Conservation (phyloP, 2,888 invertebrate species). For the Deroplatys truncata region DNA sequence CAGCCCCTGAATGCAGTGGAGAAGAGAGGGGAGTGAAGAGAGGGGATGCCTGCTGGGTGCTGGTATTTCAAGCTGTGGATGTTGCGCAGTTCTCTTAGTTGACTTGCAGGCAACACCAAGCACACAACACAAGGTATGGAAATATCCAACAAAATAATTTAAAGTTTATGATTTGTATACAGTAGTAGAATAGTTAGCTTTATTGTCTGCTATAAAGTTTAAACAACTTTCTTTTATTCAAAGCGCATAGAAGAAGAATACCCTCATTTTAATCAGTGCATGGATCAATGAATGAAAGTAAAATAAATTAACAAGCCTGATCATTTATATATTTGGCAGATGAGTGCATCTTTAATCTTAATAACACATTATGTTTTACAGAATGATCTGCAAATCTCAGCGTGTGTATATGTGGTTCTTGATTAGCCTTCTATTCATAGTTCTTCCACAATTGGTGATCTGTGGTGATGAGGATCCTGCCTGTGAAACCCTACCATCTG, state of each 20-base stretch:
- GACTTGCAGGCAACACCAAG: background rate
- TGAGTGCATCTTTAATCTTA: background rate
- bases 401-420: background rate
- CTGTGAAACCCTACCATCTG: conserved; percentile 81
- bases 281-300: too few species aligned
- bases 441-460: background rate
- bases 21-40: background rate
- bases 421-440: background rate
- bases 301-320: too few species aligned
- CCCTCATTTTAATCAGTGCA: too few species aligned
- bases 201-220: too few species aligned
- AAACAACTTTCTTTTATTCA: too few species aligned
- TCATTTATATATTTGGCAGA: too few species aligned
- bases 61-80: background rate
- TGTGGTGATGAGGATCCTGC: conserved; percentile 56
- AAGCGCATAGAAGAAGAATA: too few species aligned
- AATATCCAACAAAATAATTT: background rate
- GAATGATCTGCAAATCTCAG: background rate
- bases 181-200: background rate
- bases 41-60: background rate
- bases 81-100: background rate
- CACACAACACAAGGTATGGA: background rate
- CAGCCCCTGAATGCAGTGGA: background rate
- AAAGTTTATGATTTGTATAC: background rate
- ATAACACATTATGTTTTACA: background rate